Conservation (phyloP, 1,140 invertebrate species). For the Antheraea pernyi region DNA sequence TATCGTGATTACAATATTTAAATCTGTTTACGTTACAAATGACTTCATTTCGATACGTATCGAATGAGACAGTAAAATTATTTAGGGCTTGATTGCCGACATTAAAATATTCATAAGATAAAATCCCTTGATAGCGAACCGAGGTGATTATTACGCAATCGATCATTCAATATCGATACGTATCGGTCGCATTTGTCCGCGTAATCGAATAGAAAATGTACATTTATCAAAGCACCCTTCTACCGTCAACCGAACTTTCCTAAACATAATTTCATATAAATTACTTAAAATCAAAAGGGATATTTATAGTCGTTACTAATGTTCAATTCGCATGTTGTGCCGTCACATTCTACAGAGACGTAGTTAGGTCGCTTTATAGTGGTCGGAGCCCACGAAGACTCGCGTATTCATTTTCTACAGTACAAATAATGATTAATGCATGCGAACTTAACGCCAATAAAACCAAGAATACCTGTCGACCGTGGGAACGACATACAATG, state of each 20-base stretch:
- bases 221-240: constrained; percentile 43
- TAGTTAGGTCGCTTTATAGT: not conserved
- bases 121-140: constrained; percentile 21
- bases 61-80: not conserved
- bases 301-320: constrained; percentile 59
- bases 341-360: constrained; percentile 29
- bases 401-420: no score
- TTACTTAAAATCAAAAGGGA: constrained; percentile 75
- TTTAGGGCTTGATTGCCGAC: not conserved
- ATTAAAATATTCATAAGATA: constrained; percentile 17
- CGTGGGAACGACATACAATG: no score
- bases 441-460: no score
- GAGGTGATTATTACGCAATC: constrained; percentile 39
- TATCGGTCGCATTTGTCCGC: constrained; percentile 53
- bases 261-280: constrained; percentile 66
- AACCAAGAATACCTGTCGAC: no score
- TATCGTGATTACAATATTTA: not conserved
- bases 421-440: no score
- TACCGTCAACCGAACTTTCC: constrained; percentile 37
- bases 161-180: constrained; percentile 53
- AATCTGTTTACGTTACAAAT: not conserved
- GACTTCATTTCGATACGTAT: not conserved
- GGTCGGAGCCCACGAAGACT: no score
- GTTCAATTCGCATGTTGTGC: constrained; percentile 62
- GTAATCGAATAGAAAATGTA: constrained; percentile 62